Percentiles rank a stretch among this genome's conserved stretches.
Evolutionary conservation across 2,797 vertebrate species (phyloP).

Genomic region (Tapera naevia): DNA sequence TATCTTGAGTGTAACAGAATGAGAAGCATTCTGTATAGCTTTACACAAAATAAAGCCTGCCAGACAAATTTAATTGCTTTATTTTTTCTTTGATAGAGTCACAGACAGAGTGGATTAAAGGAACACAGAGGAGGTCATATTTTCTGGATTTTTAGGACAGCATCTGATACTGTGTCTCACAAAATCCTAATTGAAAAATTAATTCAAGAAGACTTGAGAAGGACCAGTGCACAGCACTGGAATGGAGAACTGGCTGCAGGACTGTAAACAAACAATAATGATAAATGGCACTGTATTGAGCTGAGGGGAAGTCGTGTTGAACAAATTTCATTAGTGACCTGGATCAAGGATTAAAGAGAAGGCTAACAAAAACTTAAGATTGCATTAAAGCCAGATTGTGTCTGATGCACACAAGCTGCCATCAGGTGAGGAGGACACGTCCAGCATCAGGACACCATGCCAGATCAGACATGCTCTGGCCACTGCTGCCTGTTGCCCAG

Average conservation of each 20-base stretch:
- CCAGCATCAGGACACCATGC: not conserved
- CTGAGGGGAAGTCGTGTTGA: not conserved
- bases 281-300: slow-evolving; percentile 9
- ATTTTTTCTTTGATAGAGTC: slow-evolving; percentile 64
- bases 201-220: slow-evolving; percentile 73
- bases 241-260: slow-evolving; percentile 23
- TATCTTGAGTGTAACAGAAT: slow-evolving; percentile 32
- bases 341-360: slow-evolving; percentile 18
- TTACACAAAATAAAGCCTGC: slow-evolving; percentile 58
- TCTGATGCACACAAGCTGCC: not conserved
- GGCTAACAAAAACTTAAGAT: not conserved
- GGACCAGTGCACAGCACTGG: not conserved
- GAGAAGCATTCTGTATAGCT: slow-evolving; percentile 46
- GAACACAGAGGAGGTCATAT: slow-evolving; percentile 29
- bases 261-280: slow-evolving; percentile 50
- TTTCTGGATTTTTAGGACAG: slow-evolving; percentile 65
- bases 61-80: slow-evolving; percentile 72
- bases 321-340: slow-evolving; percentile 34
- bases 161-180: slow-evolving; percentile 63
- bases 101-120: slow-evolving; percentile 58
- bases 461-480: fast-evolving
- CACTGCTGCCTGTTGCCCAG: fast-evolving
- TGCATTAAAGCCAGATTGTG: not conserved
- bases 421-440: fast-evolving
- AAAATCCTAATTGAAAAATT: slow-evolving; percentile 71